Base-by-base conservation (phyloP, 1,140 invertebrate genomes). In the Triops cancriformis region DNA sequence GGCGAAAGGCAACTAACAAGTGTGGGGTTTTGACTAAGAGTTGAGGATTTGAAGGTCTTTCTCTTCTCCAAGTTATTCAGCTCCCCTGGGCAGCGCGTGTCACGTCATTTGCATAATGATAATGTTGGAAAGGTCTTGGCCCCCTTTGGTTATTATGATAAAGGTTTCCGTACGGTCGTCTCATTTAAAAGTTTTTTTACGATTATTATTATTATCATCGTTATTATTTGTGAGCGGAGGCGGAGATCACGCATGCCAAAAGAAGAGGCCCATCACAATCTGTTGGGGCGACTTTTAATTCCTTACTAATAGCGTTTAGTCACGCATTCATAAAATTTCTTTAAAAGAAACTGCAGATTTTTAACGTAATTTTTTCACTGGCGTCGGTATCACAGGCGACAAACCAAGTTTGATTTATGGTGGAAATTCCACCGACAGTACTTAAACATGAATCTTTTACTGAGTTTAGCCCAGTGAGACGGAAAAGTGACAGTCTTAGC, bases 81-180 rank as follows among this genome's bases (percentile, higher is more conserved):
- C 51, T 64, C 51, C 51, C 51, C 51, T 64, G 51, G 51, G 51
- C 51, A 64, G 51, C 51, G 51, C 51, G 51, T 64, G 51, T 64
- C 51, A 64, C 51, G 51, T 64, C 51, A 64, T 64, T 64, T 64
- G 51, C 51, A 64, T 64, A 64, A 64, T 64, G 51, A 64, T 64
- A 64, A 64, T 64, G 51, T 64, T 64, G 51, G 51, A 23, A 64
- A 64, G 51, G 51, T 64, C 51, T 64, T 64, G 51, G 51, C 51
- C 51, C 51, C 51, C 51, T 64, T 64, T 64, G 51, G 51, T 64
- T 64, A 64, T 64, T 64, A 64, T 64, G 51, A 64, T 64, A 64
- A 64, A 64, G 51, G 51, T 64, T 64, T 64, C 51, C 51, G 51
- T n/a, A 64, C 23, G 51, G 51, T 64, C 51, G 6, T 64, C 51